Conservation (phyloP, 2,888 invertebrate species). For the Byasa hedistus region DNA sequence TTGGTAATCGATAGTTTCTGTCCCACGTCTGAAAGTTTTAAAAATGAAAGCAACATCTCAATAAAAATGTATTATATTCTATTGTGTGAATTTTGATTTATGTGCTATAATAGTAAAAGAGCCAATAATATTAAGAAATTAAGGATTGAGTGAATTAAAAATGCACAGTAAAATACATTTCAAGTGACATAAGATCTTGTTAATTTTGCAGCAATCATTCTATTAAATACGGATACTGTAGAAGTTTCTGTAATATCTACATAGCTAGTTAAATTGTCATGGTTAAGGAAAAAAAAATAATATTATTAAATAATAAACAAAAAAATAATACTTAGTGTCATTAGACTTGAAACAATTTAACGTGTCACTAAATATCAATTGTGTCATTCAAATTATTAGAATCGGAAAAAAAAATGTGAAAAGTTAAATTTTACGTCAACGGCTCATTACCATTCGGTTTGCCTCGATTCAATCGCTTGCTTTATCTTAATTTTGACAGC, state of each 20-base stretch:
- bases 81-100: too few species aligned
- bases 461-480: conserved; percentile 20
- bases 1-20: too few species aligned
- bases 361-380: conserved; percentile 3
- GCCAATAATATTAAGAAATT: neutral
- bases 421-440: conserved; percentile 9
- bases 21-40: too few species aligned
- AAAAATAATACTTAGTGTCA: neutral
- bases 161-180: neutral
- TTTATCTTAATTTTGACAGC: conserved; percentile 30
- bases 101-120: too few species aligned
- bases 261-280: too few species aligned
- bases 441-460: conserved; percentile 25
- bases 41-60: too few species aligned
- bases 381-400: neutral
- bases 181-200: neutral
- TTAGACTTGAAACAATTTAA: neutral
- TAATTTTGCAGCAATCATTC: too few species aligned
- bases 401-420: neutral
- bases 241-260: too few species aligned
- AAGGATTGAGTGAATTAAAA: neutral
- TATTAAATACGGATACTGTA: too few species aligned
- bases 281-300: neutral
- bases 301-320: neutral
- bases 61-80: too few species aligned